phyloP scores from a whole-genome alignment of 2,888 invertebrate genomes.

The Mactromeris polynyma region DNA sequence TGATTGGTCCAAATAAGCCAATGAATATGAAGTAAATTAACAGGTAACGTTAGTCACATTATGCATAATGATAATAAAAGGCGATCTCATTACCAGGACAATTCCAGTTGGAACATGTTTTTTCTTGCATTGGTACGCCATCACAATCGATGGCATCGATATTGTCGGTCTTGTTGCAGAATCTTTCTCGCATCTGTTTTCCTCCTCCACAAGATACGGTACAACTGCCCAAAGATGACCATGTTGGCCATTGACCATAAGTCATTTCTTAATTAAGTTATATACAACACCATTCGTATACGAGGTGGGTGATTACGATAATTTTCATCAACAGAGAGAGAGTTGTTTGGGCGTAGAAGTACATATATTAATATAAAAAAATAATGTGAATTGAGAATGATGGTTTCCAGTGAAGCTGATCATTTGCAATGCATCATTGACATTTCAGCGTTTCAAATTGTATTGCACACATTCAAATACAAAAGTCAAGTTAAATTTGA shows the following conservation, averaged over 20 bases:
- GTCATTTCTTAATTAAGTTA: too few relatives aligned
- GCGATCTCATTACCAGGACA: slow-evolving; percentile 1
- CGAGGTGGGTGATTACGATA: too few relatives aligned
- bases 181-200: background rate
- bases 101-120: slow-evolving; percentile 16
- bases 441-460: too few relatives aligned
- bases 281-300: too few relatives aligned
- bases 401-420: too few relatives aligned
- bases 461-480: too few relatives aligned
- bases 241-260: slow-evolving; percentile 29
- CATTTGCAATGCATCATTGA: too few relatives aligned
- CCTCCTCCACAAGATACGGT: slow-evolving; percentile 16
- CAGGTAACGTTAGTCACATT: background rate
- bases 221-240: slow-evolving; percentile 20
- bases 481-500: too few relatives aligned
- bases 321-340: too few relatives aligned
- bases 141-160: background rate
- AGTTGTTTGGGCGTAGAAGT: too few relatives aligned
- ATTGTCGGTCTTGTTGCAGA: background rate
- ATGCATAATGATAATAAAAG: background rate
- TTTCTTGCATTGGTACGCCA: background rate
- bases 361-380: too few relatives aligned
- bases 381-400: too few relatives aligned
- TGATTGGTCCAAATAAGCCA: background rate
- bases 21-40: background rate